A percentile compares a stretch with the other conserved stretches of the same genome.
phyloP scores from a whole-genome alignment of 92 coral and sea anemone species.

The Paramuricea clavata region DNA sequence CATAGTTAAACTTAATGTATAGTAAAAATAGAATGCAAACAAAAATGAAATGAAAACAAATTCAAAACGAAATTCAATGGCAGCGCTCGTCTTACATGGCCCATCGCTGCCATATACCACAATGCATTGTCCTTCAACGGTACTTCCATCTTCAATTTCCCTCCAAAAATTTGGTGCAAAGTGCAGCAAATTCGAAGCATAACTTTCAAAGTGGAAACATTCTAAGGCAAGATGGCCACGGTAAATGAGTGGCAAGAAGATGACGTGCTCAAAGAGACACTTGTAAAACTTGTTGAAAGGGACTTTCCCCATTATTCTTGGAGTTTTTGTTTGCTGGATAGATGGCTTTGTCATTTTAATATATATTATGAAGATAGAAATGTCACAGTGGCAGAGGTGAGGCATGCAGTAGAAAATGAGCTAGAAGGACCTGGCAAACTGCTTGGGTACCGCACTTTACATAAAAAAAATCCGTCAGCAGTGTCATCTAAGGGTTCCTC shows the following conservation, averaged over 20 bases:
- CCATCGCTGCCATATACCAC: not conserved
- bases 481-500: not conserved
- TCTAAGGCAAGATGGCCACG: slow-evolving; percentile 17
- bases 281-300: not conserved
- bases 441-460: not conserved
- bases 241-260: slow-evolving; percentile 19
- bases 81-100: not conserved
- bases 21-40: not conserved
- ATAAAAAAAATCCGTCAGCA: slow-evolving; percentile 3
- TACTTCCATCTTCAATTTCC: not conserved
- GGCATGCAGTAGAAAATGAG: slow-evolving; percentile 7
- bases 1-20: not conserved
- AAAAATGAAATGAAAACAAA: too few relatives aligned
- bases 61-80: not conserved
- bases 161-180: not conserved
- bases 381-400: slow-evolving; percentile 63
- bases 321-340: slow-evolving; percentile 23
- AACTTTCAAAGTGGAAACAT: too few relatives aligned
- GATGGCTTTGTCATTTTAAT: slow-evolving; percentile 64
- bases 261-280: slow-evolving; percentile 13
- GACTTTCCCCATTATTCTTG: slow-evolving; percentile 22
- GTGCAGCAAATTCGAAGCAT: too few relatives aligned
- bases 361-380: slow-evolving; percentile 61
- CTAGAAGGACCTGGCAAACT: not conserved
- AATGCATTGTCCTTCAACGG: not conserved